phyloP scores from a whole-genome alignment of 1,140 invertebrate species.

The Mactra quadrangularis region DNA sequence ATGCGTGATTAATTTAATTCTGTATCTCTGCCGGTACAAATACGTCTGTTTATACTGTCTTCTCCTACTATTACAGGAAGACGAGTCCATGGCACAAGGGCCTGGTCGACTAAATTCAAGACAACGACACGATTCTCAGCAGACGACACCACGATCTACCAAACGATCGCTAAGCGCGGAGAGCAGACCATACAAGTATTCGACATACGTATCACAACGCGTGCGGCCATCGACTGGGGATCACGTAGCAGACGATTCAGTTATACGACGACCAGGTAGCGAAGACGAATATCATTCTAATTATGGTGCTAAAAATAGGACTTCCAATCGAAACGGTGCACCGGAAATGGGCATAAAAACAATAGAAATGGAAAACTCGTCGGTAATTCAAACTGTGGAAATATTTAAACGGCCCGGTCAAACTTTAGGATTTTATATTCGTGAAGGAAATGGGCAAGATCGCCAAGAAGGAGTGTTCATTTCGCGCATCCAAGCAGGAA shows the following conservation, averaged over 20 bases:
- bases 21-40: conserved; percentile 56
- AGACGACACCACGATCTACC: conserved; percentile 56
- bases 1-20: conserved; percentile 73
- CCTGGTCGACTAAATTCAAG: conserved; percentile 68
- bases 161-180: conserved; percentile 58
- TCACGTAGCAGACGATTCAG: conserved; percentile 17
- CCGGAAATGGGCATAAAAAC: conserved; percentile 83
- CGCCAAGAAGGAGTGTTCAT: conserved; percentile 98
- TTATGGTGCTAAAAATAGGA: conserved; percentile 68
- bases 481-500: conserved; percentile 93
- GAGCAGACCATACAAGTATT: conserved; percentile 44
- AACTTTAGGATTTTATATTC: conserved; percentile 98
- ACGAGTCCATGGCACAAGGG: conserved; percentile 78
- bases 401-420: conserved; percentile 99
- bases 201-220: conserved; percentile 40
- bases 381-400: conserved; percentile 95
- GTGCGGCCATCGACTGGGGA: conserved; percentile 42
- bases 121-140: conserved; percentile 55
- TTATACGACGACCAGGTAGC: conserved; percentile 36
- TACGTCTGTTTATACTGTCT: conserved; percentile 54
- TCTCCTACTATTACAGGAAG: conserved; percentile 70
- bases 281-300: conserved; percentile 35
- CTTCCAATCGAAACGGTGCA: conserved; percentile 65
- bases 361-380: conserved; percentile 81
- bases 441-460: conserved; percentile 97